These are phyloP conservation scores for Sprattus sprattus DNA, from an alignment of 2,113 vertebrate species.

Conservation along the genomic window DNA sequence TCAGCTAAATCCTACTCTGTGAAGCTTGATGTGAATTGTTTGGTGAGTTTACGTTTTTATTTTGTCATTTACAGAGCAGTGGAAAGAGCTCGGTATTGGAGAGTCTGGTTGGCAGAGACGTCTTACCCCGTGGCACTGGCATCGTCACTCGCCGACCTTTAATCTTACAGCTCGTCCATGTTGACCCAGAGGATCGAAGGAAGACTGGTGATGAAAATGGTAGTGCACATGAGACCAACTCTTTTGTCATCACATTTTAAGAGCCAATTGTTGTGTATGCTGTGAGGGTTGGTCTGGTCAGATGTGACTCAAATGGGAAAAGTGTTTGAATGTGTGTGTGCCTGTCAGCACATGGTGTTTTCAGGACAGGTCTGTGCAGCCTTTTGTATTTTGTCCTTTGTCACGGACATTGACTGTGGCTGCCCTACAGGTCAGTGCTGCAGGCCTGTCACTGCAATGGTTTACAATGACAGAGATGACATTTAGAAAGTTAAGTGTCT, in stretches of 20 bases:
- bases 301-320: not conserved
- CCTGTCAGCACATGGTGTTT: not conserved
- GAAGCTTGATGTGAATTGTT: not conserved
- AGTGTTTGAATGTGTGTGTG: not conserved
- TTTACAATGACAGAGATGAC: not conserved
- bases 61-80: conserved; percentile 85
- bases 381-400: not conserved
- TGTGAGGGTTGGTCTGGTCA: not conserved
- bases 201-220: conserved; percentile 94
- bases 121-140: conserved; percentile 94
- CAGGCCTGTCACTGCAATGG: not conserved
- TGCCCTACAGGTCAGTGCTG: not conserved
- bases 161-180: conserved; percentile 92
- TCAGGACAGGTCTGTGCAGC: not conserved
- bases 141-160: conserved; percentile 94
- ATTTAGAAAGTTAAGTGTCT: too few species aligned
- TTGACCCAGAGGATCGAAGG: conserved; percentile 84
- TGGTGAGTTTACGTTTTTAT: conserved; percentile 11
- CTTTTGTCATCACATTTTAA: not conserved
- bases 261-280: not conserved
- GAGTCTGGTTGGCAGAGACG: conserved; percentile 91
- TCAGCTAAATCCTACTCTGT: not conserved
- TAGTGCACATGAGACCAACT: conserved; percentile 49
- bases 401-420: not conserved
- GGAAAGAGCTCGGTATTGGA: conserved; percentile 98